Base-by-base conservation (phyloP, 2,797 vertebrate genomes). In the Corythornis leucogaster region DNA sequence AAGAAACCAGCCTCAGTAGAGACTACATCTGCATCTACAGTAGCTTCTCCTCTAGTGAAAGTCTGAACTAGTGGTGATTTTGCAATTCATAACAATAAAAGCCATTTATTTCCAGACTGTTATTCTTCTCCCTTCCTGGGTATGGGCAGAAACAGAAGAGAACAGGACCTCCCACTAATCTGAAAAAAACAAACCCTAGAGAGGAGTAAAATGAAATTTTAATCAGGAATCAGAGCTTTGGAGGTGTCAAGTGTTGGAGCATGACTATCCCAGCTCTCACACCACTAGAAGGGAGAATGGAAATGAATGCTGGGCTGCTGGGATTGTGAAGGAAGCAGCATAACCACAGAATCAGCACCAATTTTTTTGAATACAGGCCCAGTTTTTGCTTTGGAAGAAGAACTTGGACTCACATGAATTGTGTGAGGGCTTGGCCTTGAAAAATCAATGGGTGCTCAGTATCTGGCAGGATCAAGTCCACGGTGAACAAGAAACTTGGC, bases 371-470 rank as follows among this genome's bases (percentile, higher is more conserved):
- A 89, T 9, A 69, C 30, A 62, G 74, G 77, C 91, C 58, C 74
- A 83, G 93, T 48, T 95, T 94, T 93, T 59, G 62, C 81, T 94
- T 93, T 94, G 96, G 94, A 94, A 93, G 88, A 92, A 94, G 94
- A 96, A 85, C 84, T 92, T 95, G 94, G 93, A 90, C 81, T 80
- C 45, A 80, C 76, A 90, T 92, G 66, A 95, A 93, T 94, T 94
- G 70, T 5, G 6, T 82, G 95, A 85, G 81, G 78, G n/a, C 79
- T 61, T 89, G 95, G 92, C 86, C 93, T 95, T 95, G 87, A 89
- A 93, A 94, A 95, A 87, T 95, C 94, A 96, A 77, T 95, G 89
- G 94, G 91, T 92, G 91, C 94, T 93, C 93, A 81, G 85, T 78
- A 92, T 73, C 86, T 94, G 87, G 80, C 46, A 48, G 22, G 69